Evolutionary conservation across 2,113 vertebrate genomes (phyloP).

Genomic region (Colinus virginianus): DNA sequence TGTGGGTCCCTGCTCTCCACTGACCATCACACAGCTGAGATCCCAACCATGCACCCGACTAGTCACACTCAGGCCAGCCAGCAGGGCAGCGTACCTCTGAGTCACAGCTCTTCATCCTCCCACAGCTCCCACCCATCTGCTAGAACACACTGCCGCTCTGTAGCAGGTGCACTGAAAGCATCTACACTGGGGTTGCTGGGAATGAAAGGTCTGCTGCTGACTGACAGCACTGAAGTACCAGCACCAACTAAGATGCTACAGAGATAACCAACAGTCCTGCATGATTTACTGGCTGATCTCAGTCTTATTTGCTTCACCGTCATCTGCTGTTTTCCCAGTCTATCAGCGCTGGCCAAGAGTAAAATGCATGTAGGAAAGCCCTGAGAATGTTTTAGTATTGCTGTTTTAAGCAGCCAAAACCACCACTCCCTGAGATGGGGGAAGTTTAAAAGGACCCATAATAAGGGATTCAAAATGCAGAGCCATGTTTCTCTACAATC

Average conservation of each 20-base stretch:
- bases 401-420: not conserved
- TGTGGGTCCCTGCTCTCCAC: not conserved
- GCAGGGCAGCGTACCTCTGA: not conserved
- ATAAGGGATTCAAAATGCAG: not conserved
- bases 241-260: not conserved
- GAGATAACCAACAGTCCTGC: not conserved
- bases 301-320: not conserved
- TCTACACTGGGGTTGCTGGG: not conserved
- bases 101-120: not conserved
- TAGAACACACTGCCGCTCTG: not conserved
- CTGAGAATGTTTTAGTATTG: not conserved
- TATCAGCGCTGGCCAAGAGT: not conserved
- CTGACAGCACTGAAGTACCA: not conserved
- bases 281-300: not conserved
- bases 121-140: not conserved
- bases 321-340: not conserved
- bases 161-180: not conserved
- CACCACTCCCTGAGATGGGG: not conserved
- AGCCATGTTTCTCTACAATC: not conserved
- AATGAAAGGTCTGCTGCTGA: not conserved
- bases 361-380: not conserved
- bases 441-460: not conserved
- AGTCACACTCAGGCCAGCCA: not conserved
- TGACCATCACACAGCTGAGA: not conserved
- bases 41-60: not conserved